A percentile compares a stretch with the other conserved stretches of the same genome.
Evolutionary conservation across 53 echinoderm and acorn worm genomes (phyloP).

Genomic region (Mesocentrotus franciscanus): DNA sequence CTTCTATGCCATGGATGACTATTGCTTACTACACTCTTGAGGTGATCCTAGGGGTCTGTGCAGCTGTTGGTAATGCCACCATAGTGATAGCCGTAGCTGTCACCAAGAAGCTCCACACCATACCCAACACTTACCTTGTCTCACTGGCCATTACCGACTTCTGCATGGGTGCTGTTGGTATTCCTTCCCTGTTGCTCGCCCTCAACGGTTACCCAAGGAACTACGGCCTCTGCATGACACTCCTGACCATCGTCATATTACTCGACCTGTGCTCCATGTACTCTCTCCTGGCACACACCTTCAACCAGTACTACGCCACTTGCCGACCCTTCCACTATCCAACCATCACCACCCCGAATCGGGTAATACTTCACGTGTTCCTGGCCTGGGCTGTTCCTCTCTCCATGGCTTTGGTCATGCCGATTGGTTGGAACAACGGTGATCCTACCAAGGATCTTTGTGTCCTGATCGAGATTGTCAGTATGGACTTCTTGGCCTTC

Average conservation of each 20-base stretch:
- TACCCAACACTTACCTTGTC: constrained; percentile 68
- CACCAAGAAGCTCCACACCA: constrained; percentile 64
- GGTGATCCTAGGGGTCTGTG: constrained; percentile 57
- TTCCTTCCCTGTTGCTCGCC: constrained; percentile 70
- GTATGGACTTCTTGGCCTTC: constrained; percentile 68
- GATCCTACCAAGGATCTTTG: constrained; percentile 53
- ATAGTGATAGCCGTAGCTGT: constrained; percentile 61
- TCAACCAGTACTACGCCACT: constrained; percentile 73
- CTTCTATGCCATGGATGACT: constrained; percentile 50
- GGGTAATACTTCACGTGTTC: constrained; percentile 59
- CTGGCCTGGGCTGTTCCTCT: constrained; percentile 72
- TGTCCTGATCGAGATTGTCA: constrained; percentile 66
- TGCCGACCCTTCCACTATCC: constrained; percentile 68
- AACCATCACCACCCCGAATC: constrained; percentile 19
- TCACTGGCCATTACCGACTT: constrained; percentile 73
- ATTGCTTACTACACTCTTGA: constrained; percentile 67
- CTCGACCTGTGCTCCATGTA: constrained; percentile 78
- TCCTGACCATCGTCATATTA: constrained; percentile 66
- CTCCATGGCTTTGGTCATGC: constrained; percentile 70
- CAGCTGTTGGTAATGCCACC: constrained; percentile 66
- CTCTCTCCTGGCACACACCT: constrained; percentile 74
- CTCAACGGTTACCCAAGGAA: constrained; percentile 62
- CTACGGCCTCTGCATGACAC: constrained; percentile 67
- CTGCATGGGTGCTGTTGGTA: constrained; percentile 75
- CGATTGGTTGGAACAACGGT: constrained; percentile 76